Percentiles rank a stretch among this genome's conserved stretches.
phyloP scores from a whole-genome alignment of 2,888 invertebrate genomes.

The Quadroppia sp. region DNA sequence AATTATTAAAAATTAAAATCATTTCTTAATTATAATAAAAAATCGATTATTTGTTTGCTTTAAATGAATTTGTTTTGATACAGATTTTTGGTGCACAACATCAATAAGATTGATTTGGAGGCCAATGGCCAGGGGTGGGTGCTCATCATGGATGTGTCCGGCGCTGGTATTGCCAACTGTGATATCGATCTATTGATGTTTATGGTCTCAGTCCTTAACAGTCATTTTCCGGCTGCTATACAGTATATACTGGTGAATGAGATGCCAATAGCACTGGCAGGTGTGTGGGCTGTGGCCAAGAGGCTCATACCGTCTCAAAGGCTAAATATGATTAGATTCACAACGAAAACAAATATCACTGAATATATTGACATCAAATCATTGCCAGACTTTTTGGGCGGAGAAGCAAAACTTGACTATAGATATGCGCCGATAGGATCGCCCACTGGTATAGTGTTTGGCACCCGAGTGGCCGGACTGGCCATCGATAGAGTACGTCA shows the following conservation, averaged over 20 bases:
- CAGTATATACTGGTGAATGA: constrained; percentile 21
- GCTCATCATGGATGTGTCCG: constrained; percentile 25
- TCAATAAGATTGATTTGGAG: constrained; percentile 37
- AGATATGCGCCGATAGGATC: constrained; percentile 1
- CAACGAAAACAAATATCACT: constrained; percentile 19
- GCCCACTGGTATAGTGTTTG: neutral
- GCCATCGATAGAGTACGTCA: neutral
- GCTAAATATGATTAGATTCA: constrained; percentile 9
- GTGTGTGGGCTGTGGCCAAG: constrained; percentile 34
- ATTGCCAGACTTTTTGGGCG: constrained; percentile 38
- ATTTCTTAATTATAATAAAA: neutral
- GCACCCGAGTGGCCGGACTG: neutral
- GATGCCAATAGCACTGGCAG: neutral
- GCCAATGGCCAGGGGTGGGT: constrained; percentile 28
- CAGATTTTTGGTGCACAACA: constrained; percentile 39
- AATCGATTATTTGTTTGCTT: neutral
- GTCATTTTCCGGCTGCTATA: constrained; percentile 34
- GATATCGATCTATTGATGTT: constrained; percentile 29
- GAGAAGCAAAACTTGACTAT: constrained; percentile 17
- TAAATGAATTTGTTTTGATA: neutral
- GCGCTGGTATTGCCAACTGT: constrained; percentile 32
- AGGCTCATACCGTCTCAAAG: constrained; percentile 14
- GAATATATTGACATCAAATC: constrained; percentile 25
- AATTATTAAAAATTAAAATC: neutral
- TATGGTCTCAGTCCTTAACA: constrained; percentile 15